Percentiles rank a stretch among this genome's conserved stretches.
These are phyloP conservation scores for Pycnonotus jocosus DNA, from an alignment of 2,113 vertebrate genomes.

Conservation along the genomic window DNA sequence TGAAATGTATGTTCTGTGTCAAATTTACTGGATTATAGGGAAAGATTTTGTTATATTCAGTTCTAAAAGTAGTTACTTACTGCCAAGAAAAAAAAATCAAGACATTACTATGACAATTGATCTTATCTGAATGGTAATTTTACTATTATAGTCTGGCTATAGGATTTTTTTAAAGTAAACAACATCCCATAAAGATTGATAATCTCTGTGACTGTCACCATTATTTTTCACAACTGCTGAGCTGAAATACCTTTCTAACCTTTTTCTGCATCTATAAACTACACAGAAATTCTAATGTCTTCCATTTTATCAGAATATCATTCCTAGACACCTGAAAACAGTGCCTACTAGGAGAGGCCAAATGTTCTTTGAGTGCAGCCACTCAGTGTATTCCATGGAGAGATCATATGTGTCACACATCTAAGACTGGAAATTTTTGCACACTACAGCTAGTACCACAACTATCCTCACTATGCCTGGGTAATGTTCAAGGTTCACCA, in stretches of 20 bases:
- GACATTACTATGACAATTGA: background rate
- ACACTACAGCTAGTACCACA: background rate
- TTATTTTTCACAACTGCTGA: background rate
- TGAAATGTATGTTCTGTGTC: background rate
- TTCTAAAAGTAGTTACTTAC: background rate
- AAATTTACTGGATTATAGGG: background rate
- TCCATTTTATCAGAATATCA: background rate
- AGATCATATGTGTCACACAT: fast-evolving
- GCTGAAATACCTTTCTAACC: background rate
- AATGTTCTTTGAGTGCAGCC: background rate
- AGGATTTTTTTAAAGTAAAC: background rate
- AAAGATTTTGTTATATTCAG: background rate
- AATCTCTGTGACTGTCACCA: background rate
- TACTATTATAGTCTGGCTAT: background rate
- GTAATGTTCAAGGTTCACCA: background rate
- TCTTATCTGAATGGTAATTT: background rate
- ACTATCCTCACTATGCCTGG: background rate
- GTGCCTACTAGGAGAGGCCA: background rate
- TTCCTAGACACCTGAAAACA: background rate
- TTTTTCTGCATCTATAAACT: background rate
- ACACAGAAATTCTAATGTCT: background rate
- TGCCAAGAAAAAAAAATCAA: background rate
- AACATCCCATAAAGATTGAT: background rate
- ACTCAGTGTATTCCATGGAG: background rate
- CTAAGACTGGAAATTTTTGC: background rate